These are phyloP conservation scores for Eurosta solidaginis DNA, from an alignment of 1,140 invertebrate species.

Conservation along the genomic window DNA sequence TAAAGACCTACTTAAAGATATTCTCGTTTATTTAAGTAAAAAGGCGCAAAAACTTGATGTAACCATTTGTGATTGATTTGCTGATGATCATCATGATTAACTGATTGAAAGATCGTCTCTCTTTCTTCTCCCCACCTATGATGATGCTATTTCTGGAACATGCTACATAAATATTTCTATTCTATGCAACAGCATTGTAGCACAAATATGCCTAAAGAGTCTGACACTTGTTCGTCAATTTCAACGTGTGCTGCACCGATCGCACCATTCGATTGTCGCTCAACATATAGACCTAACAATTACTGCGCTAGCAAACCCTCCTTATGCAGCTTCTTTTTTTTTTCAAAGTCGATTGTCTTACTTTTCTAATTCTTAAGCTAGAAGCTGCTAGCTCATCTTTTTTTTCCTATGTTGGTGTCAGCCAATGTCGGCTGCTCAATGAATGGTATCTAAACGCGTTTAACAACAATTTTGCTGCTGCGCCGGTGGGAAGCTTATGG, in stretches of 20 bases:
- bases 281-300: neutral
- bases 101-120: neutral
- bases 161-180: neutral
- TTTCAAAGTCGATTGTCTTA: neutral
- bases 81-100: conserved; percentile 13
- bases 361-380: conserved; percentile 17
- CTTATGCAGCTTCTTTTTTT: neutral
- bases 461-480: too few species aligned
- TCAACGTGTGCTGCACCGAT: too few species aligned
- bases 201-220: conserved; percentile 1
- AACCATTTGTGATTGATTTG: conserved; percentile 29
- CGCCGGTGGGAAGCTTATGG: neutral
- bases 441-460: too few species aligned
- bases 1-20: conserved; percentile 34
- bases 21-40: conserved; percentile 21
- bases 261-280: neutral
- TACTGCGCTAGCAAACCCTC: neutral
- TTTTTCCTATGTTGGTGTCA: neutral
- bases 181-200: neutral
- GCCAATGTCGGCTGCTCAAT: too few species aligned
- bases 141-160: conserved; percentile 7
- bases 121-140: neutral
- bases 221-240: conserved; percentile 15
- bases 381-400: neutral
- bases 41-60: conserved; percentile 24